Evolutionary conservation across 2,113 vertebrate genomes (phyloP).

Genomic region (Pomatorhinus ruficollis): DNA sequence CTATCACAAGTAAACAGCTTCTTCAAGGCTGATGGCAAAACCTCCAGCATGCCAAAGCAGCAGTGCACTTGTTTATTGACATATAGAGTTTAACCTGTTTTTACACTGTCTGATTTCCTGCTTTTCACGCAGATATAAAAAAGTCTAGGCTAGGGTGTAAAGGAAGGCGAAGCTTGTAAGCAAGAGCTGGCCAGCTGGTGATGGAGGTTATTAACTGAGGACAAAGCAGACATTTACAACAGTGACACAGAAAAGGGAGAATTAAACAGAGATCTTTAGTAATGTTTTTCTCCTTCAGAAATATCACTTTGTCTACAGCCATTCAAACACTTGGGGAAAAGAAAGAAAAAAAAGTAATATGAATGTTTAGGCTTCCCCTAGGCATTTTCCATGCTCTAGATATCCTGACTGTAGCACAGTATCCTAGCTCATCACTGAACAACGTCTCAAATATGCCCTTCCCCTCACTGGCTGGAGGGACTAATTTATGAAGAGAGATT

Average conservation of each 20-base stretch:
- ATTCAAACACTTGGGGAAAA: background rate
- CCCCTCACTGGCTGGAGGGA: conserved; percentile 37
- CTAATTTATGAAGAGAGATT: conserved; percentile 61
- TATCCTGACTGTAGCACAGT: background rate
- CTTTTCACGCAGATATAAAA: background rate
- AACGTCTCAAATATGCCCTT: background rate
- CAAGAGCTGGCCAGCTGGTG: conserved; percentile 14
- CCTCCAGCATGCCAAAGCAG: background rate
- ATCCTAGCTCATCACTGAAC: conserved; percentile 3
- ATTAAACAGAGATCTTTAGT: background rate
- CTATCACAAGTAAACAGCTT: background rate
- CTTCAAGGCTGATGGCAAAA: background rate
- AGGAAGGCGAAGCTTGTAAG: background rate
- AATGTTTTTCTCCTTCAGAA: conserved; percentile 37
- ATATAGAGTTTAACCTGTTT: background rate
- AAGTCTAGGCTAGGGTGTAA: background rate
- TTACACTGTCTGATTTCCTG: background rate
- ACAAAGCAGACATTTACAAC: conserved; percentile 46
- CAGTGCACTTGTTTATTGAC: background rate
- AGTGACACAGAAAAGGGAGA: background rate
- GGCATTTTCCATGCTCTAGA: conserved; percentile 53
- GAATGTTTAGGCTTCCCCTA: conserved; percentile 38
- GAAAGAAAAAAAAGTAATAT: background rate
- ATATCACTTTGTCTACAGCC: background rate
- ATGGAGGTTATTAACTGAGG: conserved; percentile 18